Evolutionary conservation across 2,113 vertebrate species (phyloP).

Genomic region (Vanacampus margaritifer): DNA sequence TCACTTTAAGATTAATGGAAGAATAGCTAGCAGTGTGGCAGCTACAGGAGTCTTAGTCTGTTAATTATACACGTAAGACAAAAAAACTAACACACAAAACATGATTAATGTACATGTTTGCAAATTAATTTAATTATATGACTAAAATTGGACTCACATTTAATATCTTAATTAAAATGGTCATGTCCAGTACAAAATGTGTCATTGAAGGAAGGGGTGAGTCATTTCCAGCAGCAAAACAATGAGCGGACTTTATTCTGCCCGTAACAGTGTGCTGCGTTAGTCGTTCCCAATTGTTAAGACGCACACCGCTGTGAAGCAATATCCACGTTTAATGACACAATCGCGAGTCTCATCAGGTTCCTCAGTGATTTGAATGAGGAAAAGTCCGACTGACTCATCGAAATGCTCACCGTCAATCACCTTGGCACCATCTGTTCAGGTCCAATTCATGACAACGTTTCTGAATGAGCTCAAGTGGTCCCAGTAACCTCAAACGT

Average conservation of each 20-base stretch:
- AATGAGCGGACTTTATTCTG: conserved; percentile 25
- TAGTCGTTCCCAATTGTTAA: conserved; percentile 45
- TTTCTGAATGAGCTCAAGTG: too few relatives aligned
- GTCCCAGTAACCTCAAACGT: too few relatives aligned
- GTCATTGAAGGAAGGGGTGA: conserved; percentile 9
- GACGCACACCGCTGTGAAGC: conserved; percentile 40
- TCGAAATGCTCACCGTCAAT: not conserved
- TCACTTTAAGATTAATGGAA: too few relatives aligned
- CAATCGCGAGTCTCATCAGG: conserved; percentile 10
- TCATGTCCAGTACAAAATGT: not conserved
- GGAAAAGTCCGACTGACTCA: conserved; percentile 21
- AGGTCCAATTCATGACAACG: not conserved
- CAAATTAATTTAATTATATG: not conserved
- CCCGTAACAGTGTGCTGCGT: conserved; percentile 20
- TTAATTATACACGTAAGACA: too few relatives aligned
- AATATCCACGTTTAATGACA: conserved; percentile 64
- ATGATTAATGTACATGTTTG: too few relatives aligned
- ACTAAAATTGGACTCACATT: not conserved
- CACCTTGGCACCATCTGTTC: not conserved
- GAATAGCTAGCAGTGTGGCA: too few relatives aligned
- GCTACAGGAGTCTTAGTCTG: too few relatives aligned
- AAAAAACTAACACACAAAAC: not conserved
- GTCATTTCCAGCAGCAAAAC: conserved; percentile 52
- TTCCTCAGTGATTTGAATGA: conserved; percentile 2
- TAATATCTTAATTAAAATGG: not conserved